Conservation (phyloP, 1,140 invertebrate genomes). For the Scaptomyza pallida region DNA sequence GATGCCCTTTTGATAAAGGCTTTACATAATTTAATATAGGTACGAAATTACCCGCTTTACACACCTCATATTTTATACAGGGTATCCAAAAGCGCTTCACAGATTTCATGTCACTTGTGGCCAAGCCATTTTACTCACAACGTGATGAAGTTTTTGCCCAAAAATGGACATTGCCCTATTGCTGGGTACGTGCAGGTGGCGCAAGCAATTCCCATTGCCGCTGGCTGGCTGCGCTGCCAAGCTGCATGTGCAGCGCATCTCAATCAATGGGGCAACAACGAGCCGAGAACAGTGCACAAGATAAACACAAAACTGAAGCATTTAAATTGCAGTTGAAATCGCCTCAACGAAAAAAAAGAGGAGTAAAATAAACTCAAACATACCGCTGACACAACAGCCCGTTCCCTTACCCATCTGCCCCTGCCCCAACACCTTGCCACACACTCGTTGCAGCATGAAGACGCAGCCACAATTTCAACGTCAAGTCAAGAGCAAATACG, state of each 20-base stretch:
- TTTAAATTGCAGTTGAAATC: slow-evolving; percentile 57
- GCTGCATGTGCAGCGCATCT: slow-evolving; percentile 19
- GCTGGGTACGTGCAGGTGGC: neutral
- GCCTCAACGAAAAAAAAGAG: slow-evolving; percentile 8
- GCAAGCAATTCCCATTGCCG: neutral
- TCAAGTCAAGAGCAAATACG: slow-evolving; percentile 15
- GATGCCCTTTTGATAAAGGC: too few relatives aligned
- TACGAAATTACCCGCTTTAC: too few relatives aligned
- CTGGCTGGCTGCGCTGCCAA: too few relatives aligned
- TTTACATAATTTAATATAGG: too few relatives aligned
- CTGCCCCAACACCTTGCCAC: slow-evolving; percentile 21
- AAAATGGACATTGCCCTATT: neutral
- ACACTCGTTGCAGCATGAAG: slow-evolving; percentile 1
- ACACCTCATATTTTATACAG: neutral
- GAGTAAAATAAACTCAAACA: slow-evolving; percentile 9
- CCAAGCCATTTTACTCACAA: neutral
- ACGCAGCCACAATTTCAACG: slow-evolving; percentile 5
- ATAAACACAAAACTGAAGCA: slow-evolving; percentile 30
- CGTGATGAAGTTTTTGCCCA: neutral
- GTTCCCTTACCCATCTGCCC: neutral
- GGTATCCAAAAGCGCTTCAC: neutral
- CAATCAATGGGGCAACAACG: slow-evolving; percentile 46
- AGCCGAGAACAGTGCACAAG: slow-evolving; percentile 17
- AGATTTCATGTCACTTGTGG: neutral
- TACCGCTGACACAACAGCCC: slow-evolving; percentile 26